Evolutionary conservation across 2,797 vertebrate genomes (phyloP).

Genomic region (Acanthurus leucopareius): DNA sequence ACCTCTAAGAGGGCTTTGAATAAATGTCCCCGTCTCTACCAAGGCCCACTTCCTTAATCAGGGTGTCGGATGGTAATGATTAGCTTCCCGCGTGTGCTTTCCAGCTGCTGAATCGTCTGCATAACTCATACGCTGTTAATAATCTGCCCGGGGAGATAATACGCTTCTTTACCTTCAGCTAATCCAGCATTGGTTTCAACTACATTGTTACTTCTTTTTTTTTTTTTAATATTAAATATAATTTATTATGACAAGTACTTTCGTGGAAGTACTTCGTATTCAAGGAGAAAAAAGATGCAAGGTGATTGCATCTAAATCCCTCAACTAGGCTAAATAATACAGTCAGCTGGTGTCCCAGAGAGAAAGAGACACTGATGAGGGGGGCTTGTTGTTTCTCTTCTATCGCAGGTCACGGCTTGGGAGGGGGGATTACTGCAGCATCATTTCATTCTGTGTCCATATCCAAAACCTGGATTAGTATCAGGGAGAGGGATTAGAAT

Average conservation of each 20-base stretch:
- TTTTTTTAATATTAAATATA: slow-evolving; percentile 64
- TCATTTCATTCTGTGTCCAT: slow-evolving; percentile 70
- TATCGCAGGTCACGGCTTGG: slow-evolving; percentile 59
- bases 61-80: slow-evolving; percentile 78
- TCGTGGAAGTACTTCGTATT: slow-evolving; percentile 65
- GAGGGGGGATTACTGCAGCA: slow-evolving; percentile 65
- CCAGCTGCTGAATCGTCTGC: slow-evolving; percentile 40
- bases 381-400: slow-evolving; percentile 51
- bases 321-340: slow-evolving; percentile 59
- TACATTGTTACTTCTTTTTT: slow-evolving; percentile 64
- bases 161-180: slow-evolving; percentile 66
- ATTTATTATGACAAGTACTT: slow-evolving; percentile 77
- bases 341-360: slow-evolving; percentile 41
- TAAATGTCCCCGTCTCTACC: slow-evolving; percentile 77
- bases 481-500: slow-evolving; percentile 73
- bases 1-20: slow-evolving; percentile 81
- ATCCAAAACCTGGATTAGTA: slow-evolving; percentile 75
- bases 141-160: slow-evolving; percentile 77
- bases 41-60: slow-evolving; percentile 84
- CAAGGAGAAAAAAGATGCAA: slow-evolving; percentile 66
- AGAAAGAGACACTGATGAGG: slow-evolving; percentile 24
- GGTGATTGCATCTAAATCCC: slow-evolving; percentile 82
- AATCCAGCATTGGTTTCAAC: slow-evolving; percentile 74
- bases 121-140: slow-evolving; percentile 73
- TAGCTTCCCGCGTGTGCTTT: slow-evolving; percentile 74